These are phyloP conservation scores for Parasteatoda tepidariorum DNA, from an alignment of 1,140 invertebrate genomes.

Conservation along the genomic window DNA sequence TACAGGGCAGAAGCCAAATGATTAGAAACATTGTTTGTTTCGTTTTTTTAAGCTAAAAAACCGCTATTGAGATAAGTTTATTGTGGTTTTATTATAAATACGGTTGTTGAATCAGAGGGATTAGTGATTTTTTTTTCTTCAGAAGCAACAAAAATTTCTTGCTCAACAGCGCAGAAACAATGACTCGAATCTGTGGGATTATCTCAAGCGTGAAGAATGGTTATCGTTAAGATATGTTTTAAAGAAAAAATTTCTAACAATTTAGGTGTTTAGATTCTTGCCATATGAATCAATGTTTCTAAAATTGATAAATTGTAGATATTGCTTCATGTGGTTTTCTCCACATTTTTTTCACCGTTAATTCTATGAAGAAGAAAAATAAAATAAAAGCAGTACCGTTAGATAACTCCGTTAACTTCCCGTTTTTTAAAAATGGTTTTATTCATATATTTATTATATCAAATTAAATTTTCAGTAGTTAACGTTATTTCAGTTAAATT, in stretches of 20 bases:
- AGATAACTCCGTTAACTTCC: too few relatives aligned
- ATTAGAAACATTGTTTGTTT: neutral
- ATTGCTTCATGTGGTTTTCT: too few relatives aligned
- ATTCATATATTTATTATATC: too few relatives aligned
- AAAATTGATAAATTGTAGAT: too few relatives aligned
- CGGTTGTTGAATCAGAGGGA: neutral
- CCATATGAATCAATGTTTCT: neutral
- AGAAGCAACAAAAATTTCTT: neutral
- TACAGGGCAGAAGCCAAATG: neutral
- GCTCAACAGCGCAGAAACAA: neutral
- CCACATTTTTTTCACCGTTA: too few relatives aligned
- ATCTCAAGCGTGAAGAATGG: conserved; percentile 27
- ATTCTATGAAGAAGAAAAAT: too few relatives aligned
- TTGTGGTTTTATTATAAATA: conserved; percentile 33
- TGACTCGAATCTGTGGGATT: conserved; percentile 15
- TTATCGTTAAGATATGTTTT: conserved; percentile 17
- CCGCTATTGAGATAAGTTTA: neutral
- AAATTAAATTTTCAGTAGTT: too few relatives aligned
- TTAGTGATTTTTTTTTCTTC: neutral
- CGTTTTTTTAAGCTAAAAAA: neutral
- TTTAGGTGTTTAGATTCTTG: conserved; percentile 4
- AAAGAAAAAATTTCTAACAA: conserved; percentile 14
- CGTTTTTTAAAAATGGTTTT: too few relatives aligned
- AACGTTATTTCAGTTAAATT: too few relatives aligned
- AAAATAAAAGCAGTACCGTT: too few relatives aligned